These are phyloP conservation scores for Hippolais icterina DNA, from an alignment of 2,113 vertebrate species.

Conservation along the genomic window DNA sequence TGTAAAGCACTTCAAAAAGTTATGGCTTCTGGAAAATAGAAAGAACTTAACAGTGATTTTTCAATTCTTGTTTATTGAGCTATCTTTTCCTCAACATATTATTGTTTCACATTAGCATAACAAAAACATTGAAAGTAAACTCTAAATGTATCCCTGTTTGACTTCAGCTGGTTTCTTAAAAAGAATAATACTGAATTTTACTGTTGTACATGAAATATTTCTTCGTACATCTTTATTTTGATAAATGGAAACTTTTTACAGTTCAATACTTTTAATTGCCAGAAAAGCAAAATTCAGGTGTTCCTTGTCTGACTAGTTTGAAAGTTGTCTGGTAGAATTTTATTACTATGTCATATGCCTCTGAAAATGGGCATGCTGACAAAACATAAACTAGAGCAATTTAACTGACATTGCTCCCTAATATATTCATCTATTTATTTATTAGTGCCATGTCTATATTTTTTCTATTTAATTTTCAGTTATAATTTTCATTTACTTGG, in stretches of 20 bases:
- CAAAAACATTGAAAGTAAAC: background rate
- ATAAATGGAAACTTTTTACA: background rate
- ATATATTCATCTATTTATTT: constrained; percentile 27
- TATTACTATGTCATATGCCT: background rate
- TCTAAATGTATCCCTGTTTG: background rate
- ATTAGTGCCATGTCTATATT: background rate
- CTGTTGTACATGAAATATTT: background rate
- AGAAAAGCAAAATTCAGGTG: background rate
- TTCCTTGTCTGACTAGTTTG: background rate
- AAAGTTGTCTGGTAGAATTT: background rate
- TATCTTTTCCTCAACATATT: background rate
- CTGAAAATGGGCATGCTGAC: background rate
- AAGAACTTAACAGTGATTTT: background rate
- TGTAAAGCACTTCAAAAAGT: background rate
- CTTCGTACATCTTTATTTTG: background rate
- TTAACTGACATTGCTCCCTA: background rate
- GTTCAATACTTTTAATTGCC: background rate
- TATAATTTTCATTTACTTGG: constrained; percentile 29
- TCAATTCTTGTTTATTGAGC: background rate
- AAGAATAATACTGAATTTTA: background rate
- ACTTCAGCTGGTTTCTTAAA: background rate
- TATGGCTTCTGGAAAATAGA: background rate
- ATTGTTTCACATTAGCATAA: background rate
- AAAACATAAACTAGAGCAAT: background rate
- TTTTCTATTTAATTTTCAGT: constrained; percentile 18